A percentile compares a stretch with the other conserved stretches of the same genome.
Evolutionary conservation across 2,113 vertebrate species (phyloP).

Genomic region (Euleptes europaea): DNA sequence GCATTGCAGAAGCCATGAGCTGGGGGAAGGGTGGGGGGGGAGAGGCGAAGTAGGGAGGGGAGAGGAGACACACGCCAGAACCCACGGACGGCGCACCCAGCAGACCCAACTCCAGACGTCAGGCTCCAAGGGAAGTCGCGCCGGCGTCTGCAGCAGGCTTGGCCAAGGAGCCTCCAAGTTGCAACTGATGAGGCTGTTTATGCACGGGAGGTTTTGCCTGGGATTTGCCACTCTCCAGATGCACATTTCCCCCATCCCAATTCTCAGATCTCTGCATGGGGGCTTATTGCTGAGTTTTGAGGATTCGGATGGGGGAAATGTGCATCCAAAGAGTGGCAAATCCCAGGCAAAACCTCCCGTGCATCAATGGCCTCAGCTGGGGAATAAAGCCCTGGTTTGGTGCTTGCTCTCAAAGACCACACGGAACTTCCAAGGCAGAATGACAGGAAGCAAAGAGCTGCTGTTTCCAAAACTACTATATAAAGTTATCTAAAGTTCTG

Average conservation of each 20-base stretch:
- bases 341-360: too few species aligned
- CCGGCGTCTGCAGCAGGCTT: not conserved
- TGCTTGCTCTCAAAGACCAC: not conserved
- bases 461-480: not conserved
- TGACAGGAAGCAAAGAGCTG: not conserved
- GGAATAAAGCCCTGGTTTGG: not conserved
- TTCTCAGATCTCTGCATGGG: too few species aligned
- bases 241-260: too few species aligned
- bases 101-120: not conserved
- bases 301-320: too few species aligned
- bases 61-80: not conserved
- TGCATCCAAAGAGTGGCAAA: too few species aligned
- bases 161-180: not conserved
- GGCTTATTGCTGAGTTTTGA: too few species aligned
- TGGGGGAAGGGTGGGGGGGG: conserved; percentile 3
- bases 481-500: not conserved
- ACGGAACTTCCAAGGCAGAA: not conserved
- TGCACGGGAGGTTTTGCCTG: too few species aligned
- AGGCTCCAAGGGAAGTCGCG: not conserved
- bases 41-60: not conserved
- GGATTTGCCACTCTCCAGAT: too few species aligned
- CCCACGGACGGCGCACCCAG: not conserved
- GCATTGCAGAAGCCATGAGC: conserved; percentile 80
- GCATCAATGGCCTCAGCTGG: too few species aligned
- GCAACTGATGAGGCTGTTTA: too few species aligned